A percentile compares a stretch with the other conserved stretches of the same genome.
Evolutionary conservation across 2,888 invertebrate genomes (phyloP).

Genomic region (Caenorhabditis japonica): DNA sequence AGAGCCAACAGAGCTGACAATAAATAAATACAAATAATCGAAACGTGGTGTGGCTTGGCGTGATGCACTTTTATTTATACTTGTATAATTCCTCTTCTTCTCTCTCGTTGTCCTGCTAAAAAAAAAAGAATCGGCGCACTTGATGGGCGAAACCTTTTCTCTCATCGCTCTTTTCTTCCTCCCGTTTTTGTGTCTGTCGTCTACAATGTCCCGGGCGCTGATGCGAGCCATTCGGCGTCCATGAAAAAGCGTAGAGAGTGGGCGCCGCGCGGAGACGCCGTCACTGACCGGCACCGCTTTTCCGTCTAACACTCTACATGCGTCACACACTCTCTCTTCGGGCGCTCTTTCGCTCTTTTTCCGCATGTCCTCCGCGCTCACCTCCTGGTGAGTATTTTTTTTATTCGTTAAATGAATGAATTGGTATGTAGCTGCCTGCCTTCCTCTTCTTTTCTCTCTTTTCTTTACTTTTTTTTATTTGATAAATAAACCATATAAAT

Average conservation of each 20-base stretch:
- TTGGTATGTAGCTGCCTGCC: no score
- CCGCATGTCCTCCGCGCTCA: no score
- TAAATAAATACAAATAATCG: no score
- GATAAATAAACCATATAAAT: no score
- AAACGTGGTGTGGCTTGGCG: no score
- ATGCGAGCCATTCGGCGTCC: conserved; percentile 17
- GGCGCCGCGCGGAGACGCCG: conserved; percentile 15
- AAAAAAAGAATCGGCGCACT: conserved; percentile 32
- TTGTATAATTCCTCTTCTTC: conserved; percentile 1
- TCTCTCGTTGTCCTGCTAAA: neutral
- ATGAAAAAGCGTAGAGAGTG: conserved; percentile 4
- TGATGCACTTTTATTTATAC: no score
- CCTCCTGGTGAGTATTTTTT: no score
- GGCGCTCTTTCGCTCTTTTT: neutral
- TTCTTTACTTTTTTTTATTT: conserved; percentile 2
- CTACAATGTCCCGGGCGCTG: neutral
- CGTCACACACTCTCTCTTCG: conserved; percentile 1
- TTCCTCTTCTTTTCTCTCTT: neutral
- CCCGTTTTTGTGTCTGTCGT: conserved; percentile 1
- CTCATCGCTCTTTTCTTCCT: neutral
- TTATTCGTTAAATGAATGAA: no score
- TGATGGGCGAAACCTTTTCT: conserved; percentile 16
- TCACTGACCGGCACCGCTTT: conserved; percentile 28
- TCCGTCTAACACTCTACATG: neutral
- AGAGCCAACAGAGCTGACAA: no score